Percentiles rank a stretch among this genome's conserved stretches.
Evolutionary conservation across 2,888 invertebrate species (phyloP).

Genomic region (Hoplodrina blanda): DNA sequence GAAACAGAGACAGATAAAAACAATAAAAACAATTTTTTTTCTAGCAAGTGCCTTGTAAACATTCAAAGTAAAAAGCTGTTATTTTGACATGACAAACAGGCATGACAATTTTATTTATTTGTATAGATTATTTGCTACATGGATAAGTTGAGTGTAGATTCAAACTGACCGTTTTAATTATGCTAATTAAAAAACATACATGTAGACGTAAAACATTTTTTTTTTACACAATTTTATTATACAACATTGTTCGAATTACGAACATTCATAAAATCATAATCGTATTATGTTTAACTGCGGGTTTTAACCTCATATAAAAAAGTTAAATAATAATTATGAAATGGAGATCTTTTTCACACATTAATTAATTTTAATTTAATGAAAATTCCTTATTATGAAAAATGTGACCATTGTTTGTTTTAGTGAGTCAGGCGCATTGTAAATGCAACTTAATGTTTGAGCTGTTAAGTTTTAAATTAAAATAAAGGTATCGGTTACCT

Average conservation of each 20-base stretch:
- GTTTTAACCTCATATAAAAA: conserved; percentile 42
- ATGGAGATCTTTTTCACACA: conserved; percentile 42
- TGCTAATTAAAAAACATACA: no score
- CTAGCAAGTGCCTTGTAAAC: no score
- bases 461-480: neutral
- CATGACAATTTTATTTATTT: no score
- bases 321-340: conserved; percentile 56
- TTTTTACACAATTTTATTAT: no score
- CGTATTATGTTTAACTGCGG: conserved; percentile 23
- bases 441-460: neutral
- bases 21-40: no score
- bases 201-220: no score
- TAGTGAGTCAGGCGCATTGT: neutral
- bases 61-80: no score
- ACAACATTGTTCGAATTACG: conserved; percentile 1
- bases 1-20: no score
- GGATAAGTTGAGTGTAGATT: no score
- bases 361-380: conserved; percentile 33
- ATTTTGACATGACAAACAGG: no score
- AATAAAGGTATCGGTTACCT: conserved; percentile 33
- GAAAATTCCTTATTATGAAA: conserved; percentile 44
- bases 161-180: no score
- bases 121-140: no score
- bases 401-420: conserved; percentile 40
- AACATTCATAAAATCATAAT: conserved; percentile 14